A percentile compares a stretch with the other conserved stretches of the same genome.
phyloP scores from a whole-genome alignment of 2,888 invertebrate genomes.

The Spilosoma lubricipeda region DNA sequence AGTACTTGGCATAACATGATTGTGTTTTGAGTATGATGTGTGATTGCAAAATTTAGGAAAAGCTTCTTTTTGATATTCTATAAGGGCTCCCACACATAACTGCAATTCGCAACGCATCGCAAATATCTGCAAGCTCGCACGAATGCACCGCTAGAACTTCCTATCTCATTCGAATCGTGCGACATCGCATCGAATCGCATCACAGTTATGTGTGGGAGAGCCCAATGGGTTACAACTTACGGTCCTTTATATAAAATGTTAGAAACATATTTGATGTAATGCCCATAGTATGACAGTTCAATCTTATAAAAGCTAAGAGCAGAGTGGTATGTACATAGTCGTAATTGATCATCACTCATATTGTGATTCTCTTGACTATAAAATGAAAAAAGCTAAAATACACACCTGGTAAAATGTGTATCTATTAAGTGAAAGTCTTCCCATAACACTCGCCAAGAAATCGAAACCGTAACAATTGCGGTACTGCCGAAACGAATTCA shows the following conservation, averaged over 20 bases:
- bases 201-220: no score
- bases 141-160: no score
- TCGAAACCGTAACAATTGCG: slow-evolving; percentile 43
- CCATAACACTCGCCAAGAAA: slow-evolving; percentile 39
- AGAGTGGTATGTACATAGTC: slow-evolving; percentile 14
- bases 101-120: no score
- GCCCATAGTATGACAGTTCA: neutral
- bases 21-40: neutral
- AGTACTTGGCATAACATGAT: neutral
- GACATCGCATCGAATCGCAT: no score
- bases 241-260: neutral
- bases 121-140: no score
- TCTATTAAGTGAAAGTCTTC: slow-evolving; percentile 46
- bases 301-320: neutral
- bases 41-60: neutral
- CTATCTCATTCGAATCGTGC: no score
- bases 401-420: slow-evolving; percentile 10
- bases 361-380: slow-evolving; percentile 4
- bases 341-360: neutral
- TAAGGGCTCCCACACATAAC: no score
- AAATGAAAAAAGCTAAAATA: slow-evolving; percentile 8
- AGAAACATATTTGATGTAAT: neutral
- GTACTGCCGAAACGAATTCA: slow-evolving; percentile 31
- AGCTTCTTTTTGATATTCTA: neutral
- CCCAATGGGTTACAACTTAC: no score